These are phyloP conservation scores for Sericinus montela DNA, from an alignment of 2,888 invertebrate genomes.

Conservation along the genomic window DNA sequence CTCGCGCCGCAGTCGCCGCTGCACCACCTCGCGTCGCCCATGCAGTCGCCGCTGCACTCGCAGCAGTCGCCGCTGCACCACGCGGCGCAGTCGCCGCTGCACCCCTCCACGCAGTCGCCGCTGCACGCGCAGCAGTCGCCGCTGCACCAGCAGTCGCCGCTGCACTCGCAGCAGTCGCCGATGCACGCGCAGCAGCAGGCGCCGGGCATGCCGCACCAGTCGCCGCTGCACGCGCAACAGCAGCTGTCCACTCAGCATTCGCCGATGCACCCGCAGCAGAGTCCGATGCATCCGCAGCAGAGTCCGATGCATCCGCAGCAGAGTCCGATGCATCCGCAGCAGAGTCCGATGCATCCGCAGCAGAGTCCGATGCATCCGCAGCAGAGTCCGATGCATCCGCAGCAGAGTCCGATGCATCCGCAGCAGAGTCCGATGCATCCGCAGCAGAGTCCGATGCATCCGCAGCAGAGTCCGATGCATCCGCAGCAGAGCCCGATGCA, in stretches of 20 bases:
- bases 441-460: constrained; percentile 41
- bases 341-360: constrained; percentile 49
- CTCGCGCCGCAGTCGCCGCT: constrained; percentile 39
- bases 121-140: constrained; percentile 63
- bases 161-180: constrained; percentile 53
- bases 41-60: constrained; percentile 65
- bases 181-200: constrained; percentile 47
- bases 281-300: constrained; percentile 53
- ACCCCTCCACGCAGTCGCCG: constrained; percentile 61
- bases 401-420: constrained; percentile 50
- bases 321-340: constrained; percentile 55
- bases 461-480: constrained; percentile 47
- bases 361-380: constrained; percentile 42
- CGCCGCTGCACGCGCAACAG: constrained; percentile 52
- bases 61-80: constrained; percentile 62
- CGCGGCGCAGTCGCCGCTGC: constrained; percentile 56
- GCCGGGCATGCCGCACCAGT: constrained; percentile 39
- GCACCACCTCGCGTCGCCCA: constrained; percentile 47
- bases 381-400: constrained; percentile 51
- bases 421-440: constrained; percentile 46
- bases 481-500: constrained; percentile 69
- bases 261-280: constrained; percentile 52
- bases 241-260: constrained; percentile 5
- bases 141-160: constrained; percentile 60
- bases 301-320: constrained; percentile 52